These are phyloP conservation scores for Meles meles DNA, from an alignment of 2,113 vertebrate genomes.

Conservation along the genomic window DNA sequence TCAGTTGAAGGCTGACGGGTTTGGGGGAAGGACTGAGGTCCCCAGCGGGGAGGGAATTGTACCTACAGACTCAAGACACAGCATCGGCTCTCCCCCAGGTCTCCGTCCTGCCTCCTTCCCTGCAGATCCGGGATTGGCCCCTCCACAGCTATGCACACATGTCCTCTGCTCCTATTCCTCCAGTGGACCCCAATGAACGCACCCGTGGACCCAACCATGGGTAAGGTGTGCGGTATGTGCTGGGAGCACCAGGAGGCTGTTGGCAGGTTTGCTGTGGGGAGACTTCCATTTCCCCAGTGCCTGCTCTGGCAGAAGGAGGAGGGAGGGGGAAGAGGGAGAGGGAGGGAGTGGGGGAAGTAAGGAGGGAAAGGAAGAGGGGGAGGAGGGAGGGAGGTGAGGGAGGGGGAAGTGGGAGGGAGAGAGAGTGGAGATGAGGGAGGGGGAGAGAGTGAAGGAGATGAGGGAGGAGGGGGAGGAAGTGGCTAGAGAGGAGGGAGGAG, in stretches of 20 bases:
- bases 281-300: background rate
- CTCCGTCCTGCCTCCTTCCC: background rate
- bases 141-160: background rate
- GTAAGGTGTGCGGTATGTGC: background rate
- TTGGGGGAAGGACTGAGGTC: background rate
- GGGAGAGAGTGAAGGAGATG: too few relatives aligned
- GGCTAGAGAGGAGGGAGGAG: background rate
- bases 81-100: background rate
- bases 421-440: too few relatives aligned
- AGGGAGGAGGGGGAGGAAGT: background rate
- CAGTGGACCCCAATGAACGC: fast-evolving
- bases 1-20: background rate
- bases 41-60: background rate
- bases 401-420: too few relatives aligned
- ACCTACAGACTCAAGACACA: background rate
- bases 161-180: background rate
- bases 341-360: too few relatives aligned
- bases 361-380: too few relatives aligned
- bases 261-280: background rate
- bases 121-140: background rate
- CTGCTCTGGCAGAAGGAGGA: background rate
- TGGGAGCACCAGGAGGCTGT: background rate
- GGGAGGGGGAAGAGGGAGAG: too few relatives aligned
- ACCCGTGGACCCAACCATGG: background rate
- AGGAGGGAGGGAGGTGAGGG: too few relatives aligned